A percentile compares a stretch with the other conserved stretches of the same genome.
Evolutionary conservation across 2,113 vertebrate genomes (phyloP).

Genomic region (Microtus pennsylvanicus): DNA sequence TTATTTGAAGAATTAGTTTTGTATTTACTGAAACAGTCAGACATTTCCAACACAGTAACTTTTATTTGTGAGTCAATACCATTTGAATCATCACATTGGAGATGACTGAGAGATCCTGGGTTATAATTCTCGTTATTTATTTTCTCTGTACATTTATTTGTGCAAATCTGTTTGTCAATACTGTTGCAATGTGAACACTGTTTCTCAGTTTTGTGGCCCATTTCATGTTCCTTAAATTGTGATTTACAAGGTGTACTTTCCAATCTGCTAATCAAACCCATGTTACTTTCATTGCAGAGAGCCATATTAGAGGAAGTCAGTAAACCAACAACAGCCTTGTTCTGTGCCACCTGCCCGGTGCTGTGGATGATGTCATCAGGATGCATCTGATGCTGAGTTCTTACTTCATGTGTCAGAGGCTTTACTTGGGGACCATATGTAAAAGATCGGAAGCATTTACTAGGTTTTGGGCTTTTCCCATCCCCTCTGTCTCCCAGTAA

Average conservation of each 20-base stretch:
- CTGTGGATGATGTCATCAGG: constrained; percentile 89
- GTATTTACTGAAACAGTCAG: constrained; percentile 88
- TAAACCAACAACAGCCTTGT: constrained; percentile 77
- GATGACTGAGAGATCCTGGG: constrained; percentile 82
- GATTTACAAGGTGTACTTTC: constrained; percentile 79
- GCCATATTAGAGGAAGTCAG: constrained; percentile 83
- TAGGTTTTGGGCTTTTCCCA: constrained; percentile 84
- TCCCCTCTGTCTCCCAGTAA: constrained; percentile 84
- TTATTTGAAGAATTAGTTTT: constrained; percentile 83
- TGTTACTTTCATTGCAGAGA: constrained; percentile 83
- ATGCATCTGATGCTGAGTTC: constrained; percentile 89
- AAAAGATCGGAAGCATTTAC: constrained; percentile 87
- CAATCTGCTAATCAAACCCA: constrained; percentile 78
- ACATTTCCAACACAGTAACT: constrained; percentile 83
- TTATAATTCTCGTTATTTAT: constrained; percentile 76
- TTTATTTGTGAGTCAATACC: constrained; percentile 90
- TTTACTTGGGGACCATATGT: constrained; percentile 85
- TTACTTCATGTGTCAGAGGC: constrained; percentile 90
- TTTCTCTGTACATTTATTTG: constrained; percentile 87
- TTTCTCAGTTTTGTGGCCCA: constrained; percentile 80
- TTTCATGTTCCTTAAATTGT: constrained; percentile 87
- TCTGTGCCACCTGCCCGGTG: constrained; percentile 87
- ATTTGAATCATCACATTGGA: constrained; percentile 86
- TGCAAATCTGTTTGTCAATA: constrained; percentile 87
- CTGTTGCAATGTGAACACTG: constrained; percentile 80